Percentiles rank a stretch among this genome's conserved stretches.
Evolutionary conservation across 1,140 invertebrate genomes (phyloP).

Genomic region (Trissolcus basalis): DNA sequence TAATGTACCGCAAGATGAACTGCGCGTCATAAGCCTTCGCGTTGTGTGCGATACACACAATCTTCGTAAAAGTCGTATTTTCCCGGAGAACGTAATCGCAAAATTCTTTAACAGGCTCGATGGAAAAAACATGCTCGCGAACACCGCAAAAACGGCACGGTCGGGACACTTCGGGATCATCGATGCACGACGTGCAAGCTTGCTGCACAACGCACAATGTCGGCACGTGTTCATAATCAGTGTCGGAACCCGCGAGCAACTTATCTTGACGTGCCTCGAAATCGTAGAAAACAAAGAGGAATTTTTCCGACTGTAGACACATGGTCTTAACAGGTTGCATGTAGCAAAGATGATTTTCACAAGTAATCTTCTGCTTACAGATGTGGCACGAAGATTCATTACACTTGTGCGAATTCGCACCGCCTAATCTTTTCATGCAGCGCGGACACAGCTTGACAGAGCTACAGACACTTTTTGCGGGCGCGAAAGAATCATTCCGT

Average conservation of each 20-base stretch:
- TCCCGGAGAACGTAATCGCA: constrained; percentile 4
- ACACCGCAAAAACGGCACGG: neutral
- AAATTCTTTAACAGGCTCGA: constrained; percentile 9
- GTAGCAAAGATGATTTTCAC: constrained; percentile 18
- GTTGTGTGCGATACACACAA: too few relatives aligned
- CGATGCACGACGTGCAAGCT: constrained; percentile 3
- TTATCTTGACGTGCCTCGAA: constrained; percentile 21
- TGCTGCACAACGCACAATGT: constrained; percentile 13
- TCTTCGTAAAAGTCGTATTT: neutral
- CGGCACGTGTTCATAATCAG: neutral
- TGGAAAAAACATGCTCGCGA: constrained; percentile 9
- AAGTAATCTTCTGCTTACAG: neutral
- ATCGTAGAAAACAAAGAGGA: constrained; percentile 31
- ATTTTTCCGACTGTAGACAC: neutral
- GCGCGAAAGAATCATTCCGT: neutral
- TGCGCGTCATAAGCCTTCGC: too few relatives aligned
- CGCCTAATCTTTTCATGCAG: neutral
- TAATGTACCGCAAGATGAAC: too few relatives aligned
- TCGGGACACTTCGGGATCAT: constrained; percentile 1
- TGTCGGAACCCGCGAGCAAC: neutral
- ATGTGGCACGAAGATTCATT: too few relatives aligned
- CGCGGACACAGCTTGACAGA: neutral
- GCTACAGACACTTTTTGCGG: neutral
- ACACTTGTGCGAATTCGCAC: too few relatives aligned
- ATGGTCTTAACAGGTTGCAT: constrained; percentile 5